These are phyloP conservation scores for Rhizomys pruinosus DNA, from an alignment of 2,113 vertebrate species.

Conservation along the genomic window DNA sequence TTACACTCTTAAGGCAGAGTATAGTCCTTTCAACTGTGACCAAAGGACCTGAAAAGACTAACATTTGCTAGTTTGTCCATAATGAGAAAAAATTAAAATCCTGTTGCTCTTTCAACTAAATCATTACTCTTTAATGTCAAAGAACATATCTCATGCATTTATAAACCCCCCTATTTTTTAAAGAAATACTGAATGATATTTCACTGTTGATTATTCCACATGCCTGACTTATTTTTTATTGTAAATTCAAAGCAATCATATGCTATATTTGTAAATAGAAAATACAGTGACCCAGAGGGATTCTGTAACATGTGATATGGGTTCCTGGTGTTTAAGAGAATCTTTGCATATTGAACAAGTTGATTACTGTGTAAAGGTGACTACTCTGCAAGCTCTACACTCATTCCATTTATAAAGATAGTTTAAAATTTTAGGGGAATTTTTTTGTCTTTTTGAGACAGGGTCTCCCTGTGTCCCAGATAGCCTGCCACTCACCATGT, in stretches of 20 bases:
- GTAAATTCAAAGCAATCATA: neutral
- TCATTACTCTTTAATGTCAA: neutral
- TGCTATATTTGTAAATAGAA: neutral
- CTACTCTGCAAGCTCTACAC: neutral
- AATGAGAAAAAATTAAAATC: neutral
- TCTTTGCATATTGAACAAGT: neutral
- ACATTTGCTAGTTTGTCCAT: slow-evolving; percentile 6
- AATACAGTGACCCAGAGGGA: neutral
- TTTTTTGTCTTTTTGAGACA: no score
- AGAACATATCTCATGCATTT: neutral
- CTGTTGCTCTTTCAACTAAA: neutral
- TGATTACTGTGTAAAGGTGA: neutral
- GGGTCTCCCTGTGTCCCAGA: no score
- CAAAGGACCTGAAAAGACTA: neutral
- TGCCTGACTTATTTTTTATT: neutral
- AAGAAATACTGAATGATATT: neutral
- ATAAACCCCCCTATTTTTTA: neutral
- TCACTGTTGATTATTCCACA: neutral
- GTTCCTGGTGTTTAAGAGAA: neutral
- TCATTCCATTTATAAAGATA: neutral
- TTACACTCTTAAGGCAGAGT: no score
- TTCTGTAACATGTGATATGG: neutral
- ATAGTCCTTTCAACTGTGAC: neutral
- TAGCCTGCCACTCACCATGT: no score
- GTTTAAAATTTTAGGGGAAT: neutral